Evolutionary conservation across 2,888 invertebrate genomes (phyloP).

Genomic region (Hirtodrosophila cameraria): DNA sequence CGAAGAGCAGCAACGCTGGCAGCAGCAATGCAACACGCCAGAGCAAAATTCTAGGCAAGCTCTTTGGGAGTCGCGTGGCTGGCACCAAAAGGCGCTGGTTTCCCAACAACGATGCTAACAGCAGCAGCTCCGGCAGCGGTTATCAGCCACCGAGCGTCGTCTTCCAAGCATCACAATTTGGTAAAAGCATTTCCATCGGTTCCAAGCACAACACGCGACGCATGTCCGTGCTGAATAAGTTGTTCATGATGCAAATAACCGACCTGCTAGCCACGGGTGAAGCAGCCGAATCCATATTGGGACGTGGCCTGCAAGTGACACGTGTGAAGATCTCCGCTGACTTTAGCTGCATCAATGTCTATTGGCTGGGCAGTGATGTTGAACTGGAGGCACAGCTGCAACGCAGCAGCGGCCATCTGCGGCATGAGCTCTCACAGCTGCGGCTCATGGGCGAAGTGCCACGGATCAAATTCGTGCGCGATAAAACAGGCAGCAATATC

Average conservation of each 20-base stretch:
- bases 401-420: conserved; percentile 86
- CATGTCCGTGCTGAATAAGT: conserved; percentile 89
- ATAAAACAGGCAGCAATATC: conserved; percentile 86
- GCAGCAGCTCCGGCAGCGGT: background rate
- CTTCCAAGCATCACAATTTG: conserved; percentile 61
- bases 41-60: conserved; percentile 80
- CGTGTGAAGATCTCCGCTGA: conserved; percentile 88
- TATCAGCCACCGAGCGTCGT: conserved; percentile 35
- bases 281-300: conserved; percentile 86
- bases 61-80: conserved; percentile 77
- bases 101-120: conserved; percentile 47
- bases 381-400: conserved; percentile 86
- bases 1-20: conserved; percentile 21
- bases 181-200: conserved; percentile 37
- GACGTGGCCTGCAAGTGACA: conserved; percentile 89
- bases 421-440: conserved; percentile 90
- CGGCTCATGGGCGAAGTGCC: conserved; percentile 91
- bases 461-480: conserved; percentile 89
- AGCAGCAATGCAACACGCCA: conserved; percentile 57
- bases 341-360: conserved; percentile 88
- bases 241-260: conserved; percentile 92
- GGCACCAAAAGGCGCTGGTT: conserved; percentile 82
- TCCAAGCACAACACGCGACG: conserved; percentile 86
- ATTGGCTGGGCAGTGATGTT: conserved; percentile 87
- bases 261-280: conserved; percentile 91